Evolutionary conservation across 2,113 vertebrate species (phyloP), one percentile per base, ranked within the genome.

Genomic region (Phoxinus phoxinus): DNA sequence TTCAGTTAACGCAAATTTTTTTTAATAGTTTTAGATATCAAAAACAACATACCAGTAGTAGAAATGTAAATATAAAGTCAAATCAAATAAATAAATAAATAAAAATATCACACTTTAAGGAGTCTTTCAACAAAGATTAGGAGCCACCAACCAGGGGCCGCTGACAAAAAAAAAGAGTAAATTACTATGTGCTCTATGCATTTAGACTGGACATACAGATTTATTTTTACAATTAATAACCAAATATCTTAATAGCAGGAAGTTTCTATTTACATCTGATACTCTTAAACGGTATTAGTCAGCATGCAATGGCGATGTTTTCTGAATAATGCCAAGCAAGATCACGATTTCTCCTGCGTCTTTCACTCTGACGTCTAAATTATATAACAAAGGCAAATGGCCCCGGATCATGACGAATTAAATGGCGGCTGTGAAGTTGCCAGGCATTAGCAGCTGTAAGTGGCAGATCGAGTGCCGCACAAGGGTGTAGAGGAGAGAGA

Each of bases 361-460:
- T 74, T 81, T 44, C 37, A 19, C 11, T 74, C 25, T 84, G 63
- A 48, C 23, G 32, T 73, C 59, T 87, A 37, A 21, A 76, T 81
- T 61, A 53, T 81, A 83, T 77, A 27, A 74, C 85, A 59, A 56
- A 77, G 25, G 17, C 48, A 23, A 35, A 81, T 85, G 85, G 21
- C 56, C 44, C 72, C 17, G 71, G 23, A 75, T 30, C 61, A 53
- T 53, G 67, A 25, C 41, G 21, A 59, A 84, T 59, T 67, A 86
- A 83, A 77, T 6, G 4, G 86, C 51, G 73, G n/a, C n/a, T 44
- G 76, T 87, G 85, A 65, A 87, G 71, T 86, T 90, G 82, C 90
- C 89, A 87, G 72, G 81, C 86, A 85, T 87, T 88, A 90, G 81
- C 65, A 44, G 46, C 69, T 85, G 81, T 85, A 89, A 87, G 61